Conservation (phyloP, 1,140 invertebrate genomes). For the Antheraea mylitta region DNA sequence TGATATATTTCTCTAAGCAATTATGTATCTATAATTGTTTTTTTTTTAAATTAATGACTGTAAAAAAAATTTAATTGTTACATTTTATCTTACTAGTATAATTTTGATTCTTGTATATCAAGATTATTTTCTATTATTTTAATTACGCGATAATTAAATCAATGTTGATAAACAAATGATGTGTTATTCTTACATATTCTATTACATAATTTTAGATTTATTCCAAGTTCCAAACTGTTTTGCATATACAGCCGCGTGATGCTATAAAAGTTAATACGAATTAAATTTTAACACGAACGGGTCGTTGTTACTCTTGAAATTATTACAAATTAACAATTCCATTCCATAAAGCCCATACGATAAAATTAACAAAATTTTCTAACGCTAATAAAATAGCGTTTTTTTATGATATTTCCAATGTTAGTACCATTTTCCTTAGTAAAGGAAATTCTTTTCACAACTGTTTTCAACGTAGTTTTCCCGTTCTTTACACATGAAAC, state of each 20-base stretch:
- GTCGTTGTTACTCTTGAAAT: background rate
- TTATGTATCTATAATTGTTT: too few relatives aligned
- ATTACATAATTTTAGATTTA: background rate
- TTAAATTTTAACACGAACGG: background rate
- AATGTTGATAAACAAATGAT: too few relatives aligned
- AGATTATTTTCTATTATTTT: too few relatives aligned
- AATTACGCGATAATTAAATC: too few relatives aligned
- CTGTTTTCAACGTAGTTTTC: background rate
- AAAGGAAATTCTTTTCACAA: background rate
- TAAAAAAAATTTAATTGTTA: too few relatives aligned
- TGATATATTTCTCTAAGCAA: too few relatives aligned
- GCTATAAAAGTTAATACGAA: background rate
- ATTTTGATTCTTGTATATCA: too few relatives aligned
- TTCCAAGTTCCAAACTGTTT: background rate
- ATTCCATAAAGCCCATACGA: background rate
- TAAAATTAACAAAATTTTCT: background rate
- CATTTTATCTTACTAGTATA: too few relatives aligned
- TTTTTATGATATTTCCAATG: background rate
- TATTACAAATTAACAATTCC: background rate
- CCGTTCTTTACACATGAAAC: background rate
- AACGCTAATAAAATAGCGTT: background rate
- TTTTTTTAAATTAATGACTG: too few relatives aligned
- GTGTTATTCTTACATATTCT: background rate
- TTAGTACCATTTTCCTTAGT: background rate
- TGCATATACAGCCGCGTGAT: background rate